Evolutionary conservation across 2,113 vertebrate species (phyloP).

Genomic region (Grantiella picta): DNA sequence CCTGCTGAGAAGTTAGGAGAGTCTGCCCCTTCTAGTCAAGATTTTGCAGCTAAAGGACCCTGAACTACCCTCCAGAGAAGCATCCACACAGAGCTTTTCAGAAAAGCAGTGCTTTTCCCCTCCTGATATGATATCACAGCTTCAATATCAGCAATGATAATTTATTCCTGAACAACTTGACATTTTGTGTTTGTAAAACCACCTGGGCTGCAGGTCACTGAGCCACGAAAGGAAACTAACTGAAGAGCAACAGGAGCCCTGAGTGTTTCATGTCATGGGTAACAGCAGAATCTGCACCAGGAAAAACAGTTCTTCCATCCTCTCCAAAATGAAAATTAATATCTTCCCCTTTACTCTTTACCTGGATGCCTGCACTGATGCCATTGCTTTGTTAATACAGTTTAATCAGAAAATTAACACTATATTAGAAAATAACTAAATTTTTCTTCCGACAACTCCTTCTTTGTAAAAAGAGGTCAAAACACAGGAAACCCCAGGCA

Average conservation of each 20-base stretch:
- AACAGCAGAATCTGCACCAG: neutral
- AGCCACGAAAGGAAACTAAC: neutral
- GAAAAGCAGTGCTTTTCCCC: neutral
- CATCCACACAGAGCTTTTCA: neutral
- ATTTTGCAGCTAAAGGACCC: neutral
- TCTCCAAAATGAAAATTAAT: neutral
- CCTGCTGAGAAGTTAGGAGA: neutral
- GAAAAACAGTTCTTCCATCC: neutral
- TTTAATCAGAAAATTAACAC: neutral
- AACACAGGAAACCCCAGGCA: neutral
- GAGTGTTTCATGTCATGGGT: neutral
- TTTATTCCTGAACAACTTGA: neutral
- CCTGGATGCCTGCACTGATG: accelerated
- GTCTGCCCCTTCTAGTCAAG: neutral
- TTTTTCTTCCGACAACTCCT: neutral
- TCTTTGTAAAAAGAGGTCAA: neutral
- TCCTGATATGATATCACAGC: neutral
- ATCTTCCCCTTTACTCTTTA: neutral
- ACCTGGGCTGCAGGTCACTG: neutral
- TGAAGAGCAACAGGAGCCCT: neutral
- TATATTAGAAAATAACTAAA: neutral
- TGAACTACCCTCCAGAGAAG: neutral
- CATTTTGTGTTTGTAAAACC: neutral
- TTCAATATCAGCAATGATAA: neutral
- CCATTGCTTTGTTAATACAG: neutral